Evolutionary conservation across 2,113 vertebrate genomes (phyloP), one percentile per base, ranked within the genome.

Genomic region (Cavia porcellus): DNA sequence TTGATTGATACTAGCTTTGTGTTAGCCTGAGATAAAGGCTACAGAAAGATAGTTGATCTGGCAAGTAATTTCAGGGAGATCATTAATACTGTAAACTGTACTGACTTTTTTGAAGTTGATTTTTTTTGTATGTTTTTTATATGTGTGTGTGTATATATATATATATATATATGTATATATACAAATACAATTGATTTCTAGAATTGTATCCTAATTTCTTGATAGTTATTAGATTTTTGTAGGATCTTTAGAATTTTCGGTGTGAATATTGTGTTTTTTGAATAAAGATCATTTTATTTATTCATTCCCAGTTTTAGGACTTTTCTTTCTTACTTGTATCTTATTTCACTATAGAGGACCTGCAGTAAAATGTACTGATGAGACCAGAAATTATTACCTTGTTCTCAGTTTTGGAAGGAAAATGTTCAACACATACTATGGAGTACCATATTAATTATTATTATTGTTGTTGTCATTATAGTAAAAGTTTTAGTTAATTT

Each of bases 71-170:
- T 30, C 57, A 86, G 64, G 35, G 30, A 83, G 28, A 86, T 72
- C 47, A 80, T 83, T 90, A 93, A 9, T 74, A 59, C 91, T 91
- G 22, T 61, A 92, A 79, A 81, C 24, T 85, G 19, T 25, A 74
- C 83, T 95, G 32, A 9, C 89, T n/a, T n/a, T 93, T 86, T 94
- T 80, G 28, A 94, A 95, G 85, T 82, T 94, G 22, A 92, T 52
- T 94, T 59, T 59, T 57, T 59, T 59, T 19, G 17, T 59, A 20
- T 59, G 57, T n/a, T 57, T 57, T 55, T 15, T 17, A 57, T 15
- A 57, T n/a, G n/a, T n/a, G n/a, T n/a, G n/a, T n/a, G n/a, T n/a
- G n/a, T n/a, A 50, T 50, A 50, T 50, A 50, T 50, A 50, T 50
- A 50, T 50, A 50, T n/a, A 50, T 50, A 50, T 50, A 50, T 50